phyloP scores from a whole-genome alignment of 2,888 invertebrate genomes.

The Fissipunctia ypsillon region DNA sequence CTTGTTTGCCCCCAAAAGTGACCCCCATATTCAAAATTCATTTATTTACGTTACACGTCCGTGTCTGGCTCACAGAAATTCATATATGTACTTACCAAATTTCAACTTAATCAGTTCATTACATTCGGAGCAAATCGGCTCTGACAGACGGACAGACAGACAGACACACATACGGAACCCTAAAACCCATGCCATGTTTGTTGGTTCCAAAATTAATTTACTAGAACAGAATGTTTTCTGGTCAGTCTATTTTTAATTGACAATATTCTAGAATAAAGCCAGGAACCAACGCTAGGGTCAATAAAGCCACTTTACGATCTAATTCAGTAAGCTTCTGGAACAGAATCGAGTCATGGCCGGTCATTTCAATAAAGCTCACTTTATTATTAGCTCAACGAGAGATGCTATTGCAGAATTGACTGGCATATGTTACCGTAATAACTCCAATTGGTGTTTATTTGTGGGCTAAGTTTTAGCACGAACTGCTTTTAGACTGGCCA shows the following conservation, averaged over 20 bases:
- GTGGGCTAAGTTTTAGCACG: background rate
- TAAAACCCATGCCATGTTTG: too few species aligned
- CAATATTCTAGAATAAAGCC: conserved; percentile 6
- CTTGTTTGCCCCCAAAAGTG: too few species aligned
- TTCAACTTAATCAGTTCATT: too few species aligned
- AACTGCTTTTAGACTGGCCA: conserved; percentile 12
- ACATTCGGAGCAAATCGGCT: too few species aligned
- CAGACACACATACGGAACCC: too few species aligned
- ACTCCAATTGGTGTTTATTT: conserved; percentile 44
- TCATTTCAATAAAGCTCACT: conserved; percentile 64
- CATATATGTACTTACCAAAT: too few species aligned
- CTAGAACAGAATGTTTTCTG: background rate
- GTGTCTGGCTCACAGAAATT: too few species aligned
- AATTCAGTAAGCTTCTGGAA: conserved; percentile 39
- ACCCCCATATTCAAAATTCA: too few species aligned
- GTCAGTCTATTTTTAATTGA: background rate
- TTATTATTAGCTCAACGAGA: conserved; percentile 54
- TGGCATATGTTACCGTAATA: conserved; percentile 30
- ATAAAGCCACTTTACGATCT: conserved; percentile 36
- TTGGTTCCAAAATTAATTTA: background rate
- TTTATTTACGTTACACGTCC: too few species aligned
- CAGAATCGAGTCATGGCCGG: conserved; percentile 59
- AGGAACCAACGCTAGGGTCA: conserved; percentile 4
- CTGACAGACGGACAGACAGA: too few species aligned
- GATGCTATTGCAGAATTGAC: conserved; percentile 10